A percentile compares a stretch with the other conserved stretches of the same genome.
Conservation (phyloP, 2,888 invertebrate species). For the Drosophila borborema region DNA sequence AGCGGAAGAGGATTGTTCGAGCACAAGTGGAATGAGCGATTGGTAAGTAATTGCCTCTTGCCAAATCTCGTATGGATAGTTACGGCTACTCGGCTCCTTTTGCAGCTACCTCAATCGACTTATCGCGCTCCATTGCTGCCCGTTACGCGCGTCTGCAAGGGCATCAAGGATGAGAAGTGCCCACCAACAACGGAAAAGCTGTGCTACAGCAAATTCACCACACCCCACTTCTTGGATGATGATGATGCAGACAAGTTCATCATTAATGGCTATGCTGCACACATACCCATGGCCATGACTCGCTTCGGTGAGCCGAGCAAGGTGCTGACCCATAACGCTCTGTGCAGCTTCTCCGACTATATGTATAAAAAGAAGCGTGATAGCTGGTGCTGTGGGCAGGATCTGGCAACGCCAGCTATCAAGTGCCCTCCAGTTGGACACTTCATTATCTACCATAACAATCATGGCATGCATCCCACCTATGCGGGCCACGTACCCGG, state of each 20-base stretch:
- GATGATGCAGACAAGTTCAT: constrained; percentile 82
- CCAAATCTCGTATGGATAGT: no score
- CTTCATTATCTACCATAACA: constrained; percentile 90
- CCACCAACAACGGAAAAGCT: constrained; percentile 86
- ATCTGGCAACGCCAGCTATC: constrained; percentile 72
- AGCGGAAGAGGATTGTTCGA: constrained; percentile 73
- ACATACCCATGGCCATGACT: constrained; percentile 82
- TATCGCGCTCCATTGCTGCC: constrained; percentile 89
- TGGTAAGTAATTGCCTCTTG: constrained; percentile 51
- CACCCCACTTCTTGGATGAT: constrained; percentile 83
- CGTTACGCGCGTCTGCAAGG: constrained; percentile 89
- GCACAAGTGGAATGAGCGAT: constrained; percentile 79
- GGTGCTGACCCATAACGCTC: constrained; percentile 89
- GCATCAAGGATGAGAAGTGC: constrained; percentile 87
- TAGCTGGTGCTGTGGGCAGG: constrained; percentile 88
- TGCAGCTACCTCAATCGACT: constrained; percentile 88
- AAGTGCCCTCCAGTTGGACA: constrained; percentile 71
- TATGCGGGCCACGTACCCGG: constrained; percentile 93
- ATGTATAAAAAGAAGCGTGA: constrained; percentile 90
- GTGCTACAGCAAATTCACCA: constrained; percentile 80
- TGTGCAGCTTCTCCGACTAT: constrained; percentile 91
- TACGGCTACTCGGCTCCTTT: background rate
- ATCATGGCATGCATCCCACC: constrained; percentile 91
- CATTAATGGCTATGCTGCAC: constrained; percentile 81
- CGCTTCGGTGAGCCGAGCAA: constrained; percentile 85